Evolutionary conservation across 2,888 invertebrate species (phyloP), one percentile per base, ranked within the genome.

Genomic region (Gisinianus flammeolus): DNA sequence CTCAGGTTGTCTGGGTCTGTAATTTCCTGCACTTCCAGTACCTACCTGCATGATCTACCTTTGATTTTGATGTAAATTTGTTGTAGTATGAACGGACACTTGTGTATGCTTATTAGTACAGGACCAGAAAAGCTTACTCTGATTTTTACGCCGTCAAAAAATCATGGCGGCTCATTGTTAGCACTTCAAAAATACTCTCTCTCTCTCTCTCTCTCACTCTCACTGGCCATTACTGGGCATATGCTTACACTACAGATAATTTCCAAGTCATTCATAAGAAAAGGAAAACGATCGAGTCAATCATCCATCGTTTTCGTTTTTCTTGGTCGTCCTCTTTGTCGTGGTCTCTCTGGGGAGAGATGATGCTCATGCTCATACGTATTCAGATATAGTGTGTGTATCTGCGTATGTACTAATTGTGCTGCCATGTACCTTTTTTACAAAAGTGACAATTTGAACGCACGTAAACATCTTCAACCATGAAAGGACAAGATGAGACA

Each of bases 401-500:
- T n/a, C n/a, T n/a, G n/a, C n/a, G n/a, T n/a, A 22, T 31, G 44
- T 70, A 70, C 62, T 73, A 62, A 62, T 73, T 64, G 35, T 30
- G 26, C 73, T 33, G 35, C 73, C 73, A 73, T 64, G 56, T 64
- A 73, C 62, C 33, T 35, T 64, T 68, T 35, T 30, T 26, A 22
- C 35, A 62, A 62, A 73, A 73, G 58, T 73, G 73, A 73, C 73
- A 62, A 73, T 73, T 73, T 73, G 73, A 33, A 73, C 58, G 73
- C 73, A 73, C 73, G 73, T 73, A 73, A 73, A 62, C 54, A 73
- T 73, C 73, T 44, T 64, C 22, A 73, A 58, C 73, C 73, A 73
- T 73, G 73, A 73, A 73, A 73, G 73, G 73, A 73, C 73, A 62
- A 73, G 62, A 73, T 62, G 62, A 73, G 31, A 62, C 62, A 35